Evolutionary conservation across 2,113 vertebrate species (phyloP).

Genomic region (Erythrolamprus reginae): DNA sequence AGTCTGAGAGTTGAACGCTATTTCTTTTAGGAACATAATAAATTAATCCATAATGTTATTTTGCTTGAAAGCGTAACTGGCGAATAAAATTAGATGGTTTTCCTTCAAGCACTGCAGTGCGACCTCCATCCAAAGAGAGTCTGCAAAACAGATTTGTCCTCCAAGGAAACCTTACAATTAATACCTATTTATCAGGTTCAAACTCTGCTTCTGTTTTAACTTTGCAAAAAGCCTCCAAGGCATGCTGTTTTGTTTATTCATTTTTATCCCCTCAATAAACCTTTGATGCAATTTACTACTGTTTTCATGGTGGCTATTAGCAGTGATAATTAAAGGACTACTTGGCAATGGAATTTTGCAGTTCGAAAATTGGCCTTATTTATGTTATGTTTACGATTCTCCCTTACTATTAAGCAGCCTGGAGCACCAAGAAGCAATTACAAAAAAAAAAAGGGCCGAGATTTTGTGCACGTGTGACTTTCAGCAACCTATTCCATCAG

Average conservation of each 20-base stretch:
- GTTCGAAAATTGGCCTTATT: conserved; percentile 15
- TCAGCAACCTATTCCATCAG: background rate
- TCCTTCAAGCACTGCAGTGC: background rate
- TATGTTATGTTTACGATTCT: background rate
- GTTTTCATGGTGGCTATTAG: conserved; percentile 34
- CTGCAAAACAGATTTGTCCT: conserved; percentile 7
- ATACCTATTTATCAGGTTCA: conserved; percentile 21
- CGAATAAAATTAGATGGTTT: background rate
- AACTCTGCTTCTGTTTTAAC: background rate
- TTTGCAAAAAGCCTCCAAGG: conserved; percentile 9
- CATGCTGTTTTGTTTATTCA: conserved; percentile 21
- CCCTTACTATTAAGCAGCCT: conserved; percentile 12
- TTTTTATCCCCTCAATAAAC: conserved; percentile 25
- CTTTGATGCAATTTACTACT: conserved; percentile 27
- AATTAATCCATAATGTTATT: background rate
- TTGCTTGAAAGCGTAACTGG: background rate
- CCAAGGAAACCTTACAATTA: conserved; percentile 24
- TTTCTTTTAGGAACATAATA: background rate
- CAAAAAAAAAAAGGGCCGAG: background rate
- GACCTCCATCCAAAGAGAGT: background rate
- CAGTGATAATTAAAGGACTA: conserved; percentile 24
- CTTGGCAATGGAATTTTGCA: conserved; percentile 19
- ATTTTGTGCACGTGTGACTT: background rate
- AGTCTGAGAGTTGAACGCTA: background rate
- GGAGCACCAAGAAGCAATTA: background rate